Base-by-base conservation (phyloP, 1,140 invertebrate genomes). In the Marisa cornuarietis region DNA sequence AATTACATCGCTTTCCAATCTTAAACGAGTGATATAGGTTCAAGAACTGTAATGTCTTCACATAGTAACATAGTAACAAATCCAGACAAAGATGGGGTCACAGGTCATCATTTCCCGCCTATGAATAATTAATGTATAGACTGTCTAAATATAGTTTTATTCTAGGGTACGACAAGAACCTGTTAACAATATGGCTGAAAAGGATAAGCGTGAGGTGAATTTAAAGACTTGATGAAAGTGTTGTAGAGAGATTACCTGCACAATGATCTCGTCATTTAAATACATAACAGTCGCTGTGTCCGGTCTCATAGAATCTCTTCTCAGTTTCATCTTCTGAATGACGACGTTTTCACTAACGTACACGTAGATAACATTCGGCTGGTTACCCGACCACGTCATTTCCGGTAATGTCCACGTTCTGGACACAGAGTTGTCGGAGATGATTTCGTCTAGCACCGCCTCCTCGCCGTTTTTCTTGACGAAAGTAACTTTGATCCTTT, bases 381-480 rank as follows among this genome's bases (percentile, higher is more conserved):
- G 24, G 13, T 66, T 31, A 22, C 65, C 74, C 7, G 74, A 76
- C 74, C 74, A 76, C 74, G 74, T 76, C 74, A 65, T 76, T 65
- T 76, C 74, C 62, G 61, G 61, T 4, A 76, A 31, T 0, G 26
- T 22, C 74, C 74, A 76, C 24, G n/a, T 22, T 66, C 63, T 76
- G 72, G 58, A 63, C 74, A 66, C 61, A 6, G 0, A 31, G 16
- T 1, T 2, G 24, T 16, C 49, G 22, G 16, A 22, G 13, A 42
- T 42, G 49, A 76, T 66, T 5, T 63, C 61, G 26, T 49, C 61
- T 20, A 76, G 61, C 20, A n/a, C 26, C 16, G 14, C 42, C 24
- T 42, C 61, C 26, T 5, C n/a, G 7, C 26, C 62, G 8, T 54
- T 49, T 22, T 61, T 63, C 20, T 11, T 22, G 58, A 49, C 42